Conservation (phyloP, 2,797 vertebrate species). For the Iguana delicatissima region DNA sequence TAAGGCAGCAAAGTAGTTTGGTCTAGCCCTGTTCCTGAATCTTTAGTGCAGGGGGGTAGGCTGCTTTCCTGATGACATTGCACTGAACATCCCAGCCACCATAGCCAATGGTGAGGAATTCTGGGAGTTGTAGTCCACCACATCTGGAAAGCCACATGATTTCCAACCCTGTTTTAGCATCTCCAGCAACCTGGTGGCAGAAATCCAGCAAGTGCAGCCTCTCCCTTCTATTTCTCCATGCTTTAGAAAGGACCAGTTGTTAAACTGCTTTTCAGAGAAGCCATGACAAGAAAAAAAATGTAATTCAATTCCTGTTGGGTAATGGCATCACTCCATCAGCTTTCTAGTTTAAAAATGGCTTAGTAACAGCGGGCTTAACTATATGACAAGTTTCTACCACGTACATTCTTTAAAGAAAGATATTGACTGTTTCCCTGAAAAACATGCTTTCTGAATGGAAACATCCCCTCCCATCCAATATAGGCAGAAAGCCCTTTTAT, state of each 20-base stretch:
- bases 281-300: neutral
- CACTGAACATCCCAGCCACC: no score
- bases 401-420: neutral
- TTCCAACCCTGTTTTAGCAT: no score
- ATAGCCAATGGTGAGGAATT: no score
- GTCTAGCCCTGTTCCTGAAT: neutral
- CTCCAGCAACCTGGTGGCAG: neutral
- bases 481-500: neutral
- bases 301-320: neutral
- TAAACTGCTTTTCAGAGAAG: neutral
- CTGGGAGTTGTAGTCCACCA: no score
- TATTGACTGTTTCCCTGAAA: neutral
- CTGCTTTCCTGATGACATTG: no score
- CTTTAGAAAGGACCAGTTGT: no score
- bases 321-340: neutral
- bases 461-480: neutral
- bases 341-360: neutral
- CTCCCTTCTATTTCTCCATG: neutral
- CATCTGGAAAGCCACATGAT: no score
- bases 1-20: neutral
- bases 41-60: no score
- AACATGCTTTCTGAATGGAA: neutral
- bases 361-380: neutral
- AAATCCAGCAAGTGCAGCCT: neutral
- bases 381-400: neutral